Percentiles rank a stretch among this genome's conserved stretches.
Evolutionary conservation across 2,113 vertebrate species (phyloP).

Genomic region (Tyto alba): DNA sequence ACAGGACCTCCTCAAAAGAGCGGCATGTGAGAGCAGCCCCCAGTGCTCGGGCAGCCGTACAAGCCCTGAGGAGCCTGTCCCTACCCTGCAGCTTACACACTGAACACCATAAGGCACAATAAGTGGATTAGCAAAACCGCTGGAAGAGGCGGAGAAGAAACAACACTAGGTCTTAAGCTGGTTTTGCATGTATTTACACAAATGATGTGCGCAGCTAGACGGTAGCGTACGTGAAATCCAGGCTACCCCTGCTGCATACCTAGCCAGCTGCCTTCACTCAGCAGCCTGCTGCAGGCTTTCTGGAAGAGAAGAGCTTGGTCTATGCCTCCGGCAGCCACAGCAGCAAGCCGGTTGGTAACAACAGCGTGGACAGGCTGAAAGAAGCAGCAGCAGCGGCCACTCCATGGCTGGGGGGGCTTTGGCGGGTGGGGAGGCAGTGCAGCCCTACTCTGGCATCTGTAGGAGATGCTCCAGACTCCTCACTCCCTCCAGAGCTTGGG

Average conservation of each 20-base stretch:
- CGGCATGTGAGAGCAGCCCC: not conserved
- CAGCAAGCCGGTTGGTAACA: not conserved
- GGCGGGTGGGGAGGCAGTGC: not conserved
- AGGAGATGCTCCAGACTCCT: not conserved
- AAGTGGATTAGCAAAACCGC: not conserved
- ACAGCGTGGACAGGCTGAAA: not conserved
- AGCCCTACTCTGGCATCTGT: fast-evolving
- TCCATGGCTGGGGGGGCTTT: not conserved
- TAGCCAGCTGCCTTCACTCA: not conserved
- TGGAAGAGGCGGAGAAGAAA: not conserved
- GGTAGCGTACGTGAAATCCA: not conserved
- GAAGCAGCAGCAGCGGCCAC: not conserved
- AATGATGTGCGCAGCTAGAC: not conserved
- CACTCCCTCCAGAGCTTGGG: not conserved
- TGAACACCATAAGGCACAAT: not conserved
- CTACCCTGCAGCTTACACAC: not conserved
- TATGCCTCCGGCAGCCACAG: not conserved
- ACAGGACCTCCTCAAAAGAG: not conserved
- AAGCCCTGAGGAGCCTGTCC: not conserved
- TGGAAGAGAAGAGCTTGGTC: not conserved
- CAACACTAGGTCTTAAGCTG: not conserved
- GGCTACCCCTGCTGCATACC: not conserved
- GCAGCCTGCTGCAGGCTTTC: not conserved
- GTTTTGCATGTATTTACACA: not conserved
- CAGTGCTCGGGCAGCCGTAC: fast-evolving